phyloP scores from a whole-genome alignment of 2,113 vertebrate genomes.

The Nipponia nippon region DNA sequence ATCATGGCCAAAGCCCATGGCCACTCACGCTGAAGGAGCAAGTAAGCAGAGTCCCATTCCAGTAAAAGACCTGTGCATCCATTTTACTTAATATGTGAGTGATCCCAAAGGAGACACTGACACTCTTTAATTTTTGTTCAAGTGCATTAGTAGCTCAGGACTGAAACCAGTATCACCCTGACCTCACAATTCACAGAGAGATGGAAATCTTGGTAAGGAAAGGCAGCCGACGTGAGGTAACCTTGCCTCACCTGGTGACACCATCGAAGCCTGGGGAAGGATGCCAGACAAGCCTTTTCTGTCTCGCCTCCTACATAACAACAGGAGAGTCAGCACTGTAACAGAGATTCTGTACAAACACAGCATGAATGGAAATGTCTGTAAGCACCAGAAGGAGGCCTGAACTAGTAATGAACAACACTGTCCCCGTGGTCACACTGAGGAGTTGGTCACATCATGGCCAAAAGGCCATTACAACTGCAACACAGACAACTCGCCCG shows the following conservation, averaged over 20 bases:
- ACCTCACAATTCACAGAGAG: not conserved
- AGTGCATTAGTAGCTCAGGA: not conserved
- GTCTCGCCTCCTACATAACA: not conserved
- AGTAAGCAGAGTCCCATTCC: not conserved
- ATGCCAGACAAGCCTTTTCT: not conserved
- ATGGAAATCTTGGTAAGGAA: not conserved
- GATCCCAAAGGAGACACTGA: not conserved
- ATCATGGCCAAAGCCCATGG: not conserved
- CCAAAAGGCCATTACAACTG: not conserved
- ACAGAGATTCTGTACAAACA: not conserved
- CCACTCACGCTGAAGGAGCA: fast-evolving
- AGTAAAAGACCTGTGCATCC: not conserved
- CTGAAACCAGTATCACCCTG: not conserved
- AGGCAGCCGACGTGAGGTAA: not conserved
- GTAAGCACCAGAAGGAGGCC: not conserved
- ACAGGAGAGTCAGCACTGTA: not conserved
- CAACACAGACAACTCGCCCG: not conserved
- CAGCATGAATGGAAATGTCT: not conserved
- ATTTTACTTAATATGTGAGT: not conserved
- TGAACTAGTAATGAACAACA: not conserved
- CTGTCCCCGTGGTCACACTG: too few relatives aligned
- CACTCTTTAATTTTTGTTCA: not conserved
- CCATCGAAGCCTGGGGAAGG: not conserved
- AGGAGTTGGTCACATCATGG: not conserved
- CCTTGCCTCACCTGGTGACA: not conserved